These are phyloP conservation scores for Crocallis elinguaria DNA, from an alignment of 2,888 invertebrate genomes.

Conservation along the genomic window DNA sequence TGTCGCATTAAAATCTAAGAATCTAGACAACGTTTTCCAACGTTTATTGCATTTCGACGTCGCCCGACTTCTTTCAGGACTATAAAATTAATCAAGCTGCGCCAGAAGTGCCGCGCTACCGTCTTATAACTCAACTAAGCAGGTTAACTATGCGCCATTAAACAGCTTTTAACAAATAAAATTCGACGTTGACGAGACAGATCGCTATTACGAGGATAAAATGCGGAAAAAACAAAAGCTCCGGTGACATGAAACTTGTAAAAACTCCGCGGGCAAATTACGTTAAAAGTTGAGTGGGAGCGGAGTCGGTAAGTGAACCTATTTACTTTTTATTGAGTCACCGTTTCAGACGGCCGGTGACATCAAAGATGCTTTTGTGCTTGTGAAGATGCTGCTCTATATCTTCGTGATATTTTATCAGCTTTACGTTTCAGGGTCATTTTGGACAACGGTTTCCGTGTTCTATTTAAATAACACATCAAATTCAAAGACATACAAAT, in stretches of 20 bases:
- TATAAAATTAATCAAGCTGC: slow-evolving; percentile 27
- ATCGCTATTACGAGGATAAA: slow-evolving; percentile 36
- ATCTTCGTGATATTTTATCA: slow-evolving; percentile 10
- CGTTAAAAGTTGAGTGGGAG: slow-evolving; percentile 39
- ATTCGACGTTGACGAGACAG: slow-evolving; percentile 43
- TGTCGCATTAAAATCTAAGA: slow-evolving; percentile 12
- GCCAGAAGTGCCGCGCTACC: slow-evolving; percentile 19
- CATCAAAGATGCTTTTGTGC: slow-evolving; percentile 30
- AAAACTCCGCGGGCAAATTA: slow-evolving; percentile 46
- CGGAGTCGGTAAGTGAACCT: slow-evolving; percentile 33
- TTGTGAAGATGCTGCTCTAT: background rate
- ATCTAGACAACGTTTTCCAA: slow-evolving; percentile 14
- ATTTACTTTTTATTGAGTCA: slow-evolving; percentile 39
- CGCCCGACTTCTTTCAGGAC: slow-evolving; percentile 21
- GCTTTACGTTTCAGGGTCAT: slow-evolving; percentile 3
- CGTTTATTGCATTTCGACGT: slow-evolving; percentile 21
- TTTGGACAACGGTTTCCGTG: background rate
- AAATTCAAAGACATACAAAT: no score
- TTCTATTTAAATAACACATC: no score
- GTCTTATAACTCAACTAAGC: slow-evolving; percentile 31
- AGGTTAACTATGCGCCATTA: slow-evolving; percentile 43
- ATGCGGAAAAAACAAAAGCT: slow-evolving; percentile 43
- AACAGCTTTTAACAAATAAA: slow-evolving; percentile 48
- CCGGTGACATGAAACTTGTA: slow-evolving; percentile 41
- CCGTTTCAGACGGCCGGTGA: slow-evolving; percentile 15